Percentiles rank a stretch among this genome's conserved stretches.
Conservation (phyloP, 1,140 invertebrate genomes). For the Bicyclus anynana region DNA sequence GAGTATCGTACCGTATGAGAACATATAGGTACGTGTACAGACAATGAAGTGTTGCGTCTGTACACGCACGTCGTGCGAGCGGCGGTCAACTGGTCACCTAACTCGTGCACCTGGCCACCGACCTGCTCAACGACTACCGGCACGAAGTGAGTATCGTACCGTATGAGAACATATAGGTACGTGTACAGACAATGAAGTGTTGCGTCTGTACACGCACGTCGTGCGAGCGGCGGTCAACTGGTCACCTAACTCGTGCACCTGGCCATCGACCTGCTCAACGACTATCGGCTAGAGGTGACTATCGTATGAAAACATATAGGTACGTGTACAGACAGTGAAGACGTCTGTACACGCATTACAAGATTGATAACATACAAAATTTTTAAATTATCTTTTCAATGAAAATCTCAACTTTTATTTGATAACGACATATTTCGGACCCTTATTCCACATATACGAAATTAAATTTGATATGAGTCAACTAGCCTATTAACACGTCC, state of each 20-base stretch:
- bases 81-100: conserved; percentile 57
- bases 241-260: conserved; percentile 56
- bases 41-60: conserved; percentile 66
- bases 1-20: background rate
- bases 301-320: too few relatives aligned
- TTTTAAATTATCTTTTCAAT: too few relatives aligned
- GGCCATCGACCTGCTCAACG: conserved; percentile 58
- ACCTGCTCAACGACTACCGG: conserved; percentile 58
- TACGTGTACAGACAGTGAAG: conserved; percentile 67
- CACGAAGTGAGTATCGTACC: conserved; percentile 41
- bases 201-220: conserved; percentile 53
- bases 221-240: conserved; percentile 51
- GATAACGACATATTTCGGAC: too few relatives aligned
- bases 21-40: too few relatives aligned
- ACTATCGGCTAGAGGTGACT: conserved; percentile 58
- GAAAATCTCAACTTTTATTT: too few relatives aligned
- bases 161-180: too few relatives aligned
- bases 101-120: conserved; percentile 60
- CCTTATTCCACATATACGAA: too few relatives aligned
- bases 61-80: conserved; percentile 45
- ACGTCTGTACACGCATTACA: conserved; percentile 52
- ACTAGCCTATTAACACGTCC: too few relatives aligned
- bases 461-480: too few relatives aligned
- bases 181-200: conserved; percentile 65
- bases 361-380: too few relatives aligned